Base-by-base conservation (phyloP, 2,888 invertebrate genomes). In the Girardia tigrina region DNA sequence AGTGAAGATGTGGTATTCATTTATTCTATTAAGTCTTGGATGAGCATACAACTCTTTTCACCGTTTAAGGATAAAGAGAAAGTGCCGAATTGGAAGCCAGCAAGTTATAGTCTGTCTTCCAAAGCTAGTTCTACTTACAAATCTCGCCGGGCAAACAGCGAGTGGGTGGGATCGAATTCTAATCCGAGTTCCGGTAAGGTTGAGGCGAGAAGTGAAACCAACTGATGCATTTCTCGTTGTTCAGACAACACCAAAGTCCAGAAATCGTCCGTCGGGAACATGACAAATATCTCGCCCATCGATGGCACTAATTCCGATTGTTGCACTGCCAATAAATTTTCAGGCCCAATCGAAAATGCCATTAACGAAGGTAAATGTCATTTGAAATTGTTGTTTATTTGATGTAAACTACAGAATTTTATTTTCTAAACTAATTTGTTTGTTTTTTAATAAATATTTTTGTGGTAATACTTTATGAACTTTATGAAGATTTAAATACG, bases 31-130 rank as follows among this genome's bases (percentile, higher is more conserved):
- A n/a, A n/a, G n/a, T n/a, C n/a, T n/a, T n/a, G n/a, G n/a, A n/a
- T n/a, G n/a, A n/a, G n/a, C n/a, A n/a, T n/a, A n/a, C n/a, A n/a
- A n/a, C n/a, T n/a, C n/a, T n/a, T n/a, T n/a, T n/a, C n/a, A n/a
- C n/a, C n/a, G n/a, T 56, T 56, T 56, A 4, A 56, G 56, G 56
- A 56, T 56, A 56, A 56, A n/a, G n/a, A n/a, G n/a, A n/a, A n/a
- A n/a, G n/a, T n/a, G n/a, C 23, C 56, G 23, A 6, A 56, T 56
- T 56, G 56, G 56, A 56, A 56, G 23, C 56, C 4, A 23, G n/a
- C 16, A 12, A 36, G 8, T 56, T 8, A n/a, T 12, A n/a, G 20
- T 12, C 20, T 4, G n/a, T 20, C 4, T 56, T 23, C 4, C 20
- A 56, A 56, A 23, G 23, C 56, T 56, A 20, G n/a, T 56, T 20